Percentiles rank a stretch among this genome's conserved stretches.
Evolutionary conservation across 2,888 invertebrate genomes (phyloP).

Genomic region (Geophilus truncorum): DNA sequence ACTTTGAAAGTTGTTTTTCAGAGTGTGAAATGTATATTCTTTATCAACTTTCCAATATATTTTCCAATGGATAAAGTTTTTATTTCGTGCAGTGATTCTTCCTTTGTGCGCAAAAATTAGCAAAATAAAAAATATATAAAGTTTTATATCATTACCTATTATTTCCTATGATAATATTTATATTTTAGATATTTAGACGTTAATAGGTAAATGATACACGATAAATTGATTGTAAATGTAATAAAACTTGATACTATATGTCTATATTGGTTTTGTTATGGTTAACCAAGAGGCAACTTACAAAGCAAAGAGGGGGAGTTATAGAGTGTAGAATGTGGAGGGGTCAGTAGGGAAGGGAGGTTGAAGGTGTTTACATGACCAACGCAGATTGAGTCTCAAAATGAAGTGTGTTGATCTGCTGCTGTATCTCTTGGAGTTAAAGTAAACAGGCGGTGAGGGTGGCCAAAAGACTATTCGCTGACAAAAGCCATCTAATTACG

Average conservation of each 20-base stretch:
- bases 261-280: not conserved
- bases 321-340: not conserved
- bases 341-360: not conserved
- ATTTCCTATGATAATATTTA: too few relatives aligned
- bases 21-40: too few relatives aligned
- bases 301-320: not conserved
- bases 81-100: too few relatives aligned
- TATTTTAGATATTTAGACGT: too few relatives aligned
- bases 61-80: too few relatives aligned
- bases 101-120: too few relatives aligned
- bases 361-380: not conserved
- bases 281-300: not conserved
- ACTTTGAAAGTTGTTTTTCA: too few relatives aligned
- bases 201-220: not conserved
- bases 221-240: not conserved
- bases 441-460: slow-evolving; percentile 10
- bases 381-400: not conserved
- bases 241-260: not conserved
- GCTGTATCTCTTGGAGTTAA: slow-evolving; percentile 1
- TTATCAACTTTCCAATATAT: too few relatives aligned
- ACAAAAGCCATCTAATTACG: slow-evolving; percentile 11
- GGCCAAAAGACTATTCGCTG: slow-evolving; percentile 4
- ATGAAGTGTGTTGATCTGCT: slow-evolving; percentile 1
- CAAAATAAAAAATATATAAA: too few relatives aligned
- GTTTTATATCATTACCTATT: too few relatives aligned